A percentile compares a stretch with the other conserved stretches of the same genome.
These are phyloP conservation scores for Dryoscopus gambensis DNA, from an alignment of 2,113 vertebrate genomes.

Conservation along the genomic window DNA sequence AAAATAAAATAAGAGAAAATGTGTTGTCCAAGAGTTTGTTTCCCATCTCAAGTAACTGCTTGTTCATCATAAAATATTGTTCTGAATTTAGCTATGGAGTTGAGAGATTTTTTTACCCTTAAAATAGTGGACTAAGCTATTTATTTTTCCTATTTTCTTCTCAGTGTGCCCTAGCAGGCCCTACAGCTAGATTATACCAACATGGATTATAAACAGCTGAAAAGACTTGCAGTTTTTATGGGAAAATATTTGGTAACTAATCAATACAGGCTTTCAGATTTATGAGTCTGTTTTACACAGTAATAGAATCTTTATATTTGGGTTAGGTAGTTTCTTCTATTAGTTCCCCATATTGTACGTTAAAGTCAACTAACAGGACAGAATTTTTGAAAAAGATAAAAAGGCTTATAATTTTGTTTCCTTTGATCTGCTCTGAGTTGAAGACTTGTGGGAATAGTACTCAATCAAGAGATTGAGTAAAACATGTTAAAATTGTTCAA, in stretches of 20 bases:
- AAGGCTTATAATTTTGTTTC: neutral
- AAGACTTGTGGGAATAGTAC: neutral
- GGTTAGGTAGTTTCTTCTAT: neutral
- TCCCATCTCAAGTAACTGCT: neutral
- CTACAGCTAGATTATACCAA: neutral
- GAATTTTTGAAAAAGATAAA: neutral
- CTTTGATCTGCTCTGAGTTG: neutral
- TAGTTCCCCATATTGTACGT: no score
- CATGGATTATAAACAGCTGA: neutral
- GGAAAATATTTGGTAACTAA: neutral
- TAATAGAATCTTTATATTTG: neutral
- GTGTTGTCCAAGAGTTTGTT: neutral
- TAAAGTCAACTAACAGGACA: rapidly evolving
- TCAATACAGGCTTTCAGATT: neutral
- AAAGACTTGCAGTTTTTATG: neutral
- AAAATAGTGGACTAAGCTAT: neutral
- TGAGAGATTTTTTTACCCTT: neutral
- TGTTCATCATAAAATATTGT: neutral
- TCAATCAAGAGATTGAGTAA: neutral
- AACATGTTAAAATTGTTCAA: neutral
- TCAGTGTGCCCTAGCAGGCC: neutral
- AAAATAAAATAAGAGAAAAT: neutral
- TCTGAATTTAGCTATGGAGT: neutral
- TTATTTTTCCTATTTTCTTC: neutral
- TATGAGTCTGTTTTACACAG: neutral